phyloP scores from a whole-genome alignment of 2,888 invertebrate species.

The Lasioglossum pauxillum region DNA sequence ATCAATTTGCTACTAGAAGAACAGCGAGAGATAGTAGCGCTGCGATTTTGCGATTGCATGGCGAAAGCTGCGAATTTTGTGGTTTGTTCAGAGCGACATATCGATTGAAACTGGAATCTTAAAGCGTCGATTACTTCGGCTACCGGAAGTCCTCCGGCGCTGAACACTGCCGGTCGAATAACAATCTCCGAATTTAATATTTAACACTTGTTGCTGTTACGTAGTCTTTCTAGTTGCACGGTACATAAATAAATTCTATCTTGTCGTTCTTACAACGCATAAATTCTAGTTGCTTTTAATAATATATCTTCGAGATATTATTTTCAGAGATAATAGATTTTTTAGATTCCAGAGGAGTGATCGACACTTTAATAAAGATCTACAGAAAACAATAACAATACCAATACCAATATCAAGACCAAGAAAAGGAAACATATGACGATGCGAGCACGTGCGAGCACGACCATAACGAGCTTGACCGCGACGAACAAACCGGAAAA shows the following conservation, averaged over 20 bases:
- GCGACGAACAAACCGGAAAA: constrained; percentile 31
- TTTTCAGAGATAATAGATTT: background rate
- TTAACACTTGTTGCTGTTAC: background rate
- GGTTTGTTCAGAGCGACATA: background rate
- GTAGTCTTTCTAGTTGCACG: too few species aligned
- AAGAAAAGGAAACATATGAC: constrained; percentile 2
- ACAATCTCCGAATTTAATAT: background rate
- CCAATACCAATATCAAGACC: background rate
- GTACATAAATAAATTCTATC: background rate
- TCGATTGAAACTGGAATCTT: background rate
- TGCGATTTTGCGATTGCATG: constrained; percentile 3
- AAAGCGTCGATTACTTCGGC: background rate
- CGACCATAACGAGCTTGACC: background rate
- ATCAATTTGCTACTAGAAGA: background rate
- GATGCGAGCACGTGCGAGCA: background rate
- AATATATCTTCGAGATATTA: background rate
- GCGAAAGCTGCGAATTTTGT: background rate
- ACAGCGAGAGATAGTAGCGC: background rate
- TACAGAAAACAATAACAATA: background rate
- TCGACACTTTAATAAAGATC: background rate
- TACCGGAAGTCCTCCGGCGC: background rate
- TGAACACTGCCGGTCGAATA: background rate
- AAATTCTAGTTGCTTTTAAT: background rate
- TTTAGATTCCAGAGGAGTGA: background rate
- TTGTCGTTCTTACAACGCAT: background rate